Evolutionary conservation across 2,797 vertebrate species (phyloP).

Genomic region (Coendou prehensilis): DNA sequence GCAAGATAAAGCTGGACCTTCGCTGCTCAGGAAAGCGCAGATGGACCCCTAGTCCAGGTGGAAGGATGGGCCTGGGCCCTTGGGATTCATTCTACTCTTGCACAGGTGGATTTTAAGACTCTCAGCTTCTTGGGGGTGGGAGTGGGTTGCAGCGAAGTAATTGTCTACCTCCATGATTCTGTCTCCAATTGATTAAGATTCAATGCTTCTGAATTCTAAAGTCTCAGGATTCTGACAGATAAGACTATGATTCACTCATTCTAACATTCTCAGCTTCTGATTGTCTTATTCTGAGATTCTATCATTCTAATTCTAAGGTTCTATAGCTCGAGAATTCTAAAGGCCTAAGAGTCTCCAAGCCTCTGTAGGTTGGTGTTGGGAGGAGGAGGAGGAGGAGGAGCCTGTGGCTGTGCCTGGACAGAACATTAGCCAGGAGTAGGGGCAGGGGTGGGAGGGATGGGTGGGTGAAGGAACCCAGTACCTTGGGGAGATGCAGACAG

Average conservation of each 20-base stretch:
- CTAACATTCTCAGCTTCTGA: constrained; percentile 65
- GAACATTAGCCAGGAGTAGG: constrained; percentile 6
- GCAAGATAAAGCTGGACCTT: neutral
- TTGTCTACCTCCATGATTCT: constrained; percentile 53
- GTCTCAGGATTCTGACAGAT: constrained; percentile 66
- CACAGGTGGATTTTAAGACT: neutral
- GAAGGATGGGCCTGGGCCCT: neutral
- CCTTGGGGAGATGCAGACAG: constrained; percentile 55
- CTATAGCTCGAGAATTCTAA: constrained; percentile 66
- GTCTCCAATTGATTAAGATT: constrained; percentile 36
- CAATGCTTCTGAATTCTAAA: constrained; percentile 63
- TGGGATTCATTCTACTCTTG: neutral
- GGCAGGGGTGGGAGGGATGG: constrained; percentile 16
- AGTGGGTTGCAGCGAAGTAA: neutral
- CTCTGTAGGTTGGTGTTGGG: neutral
- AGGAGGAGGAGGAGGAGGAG: constrained; percentile 17
- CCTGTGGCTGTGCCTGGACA: constrained; percentile 19
- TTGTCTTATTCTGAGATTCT: constrained; percentile 70
- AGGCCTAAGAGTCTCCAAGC: constrained; percentile 43
- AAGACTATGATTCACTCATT: constrained; percentile 71
- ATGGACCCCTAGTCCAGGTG: neutral
- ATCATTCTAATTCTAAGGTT: constrained; percentile 70
- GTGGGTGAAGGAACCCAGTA: constrained; percentile 10
- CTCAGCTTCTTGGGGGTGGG: neutral
- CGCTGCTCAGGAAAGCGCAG: neutral